These are phyloP conservation scores for Cacatua alba DNA, from an alignment of 2,113 vertebrate genomes.

Conservation along the genomic window DNA sequence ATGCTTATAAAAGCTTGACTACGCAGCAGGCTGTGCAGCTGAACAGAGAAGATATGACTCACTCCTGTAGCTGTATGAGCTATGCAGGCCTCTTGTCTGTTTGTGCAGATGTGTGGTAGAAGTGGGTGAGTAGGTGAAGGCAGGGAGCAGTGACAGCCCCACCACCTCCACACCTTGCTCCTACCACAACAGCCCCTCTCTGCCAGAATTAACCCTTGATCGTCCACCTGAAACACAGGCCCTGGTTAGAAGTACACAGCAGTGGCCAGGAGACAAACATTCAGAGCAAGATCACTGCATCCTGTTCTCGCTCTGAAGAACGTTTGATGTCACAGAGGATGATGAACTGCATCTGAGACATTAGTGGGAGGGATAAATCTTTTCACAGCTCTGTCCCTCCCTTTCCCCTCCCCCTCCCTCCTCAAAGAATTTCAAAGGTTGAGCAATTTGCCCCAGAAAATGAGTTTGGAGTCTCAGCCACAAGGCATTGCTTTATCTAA, in stretches of 20 bases:
- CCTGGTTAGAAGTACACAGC: neutral
- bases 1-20: neutral
- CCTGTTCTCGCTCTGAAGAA: neutral
- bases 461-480: neutral
- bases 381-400: neutral
- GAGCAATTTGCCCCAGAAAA: neutral
- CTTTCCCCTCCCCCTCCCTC: neutral
- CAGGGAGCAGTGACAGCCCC: neutral
- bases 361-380: neutral
- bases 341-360: neutral
- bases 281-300: neutral
- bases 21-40: neutral
- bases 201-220: neutral
- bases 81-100: neutral
- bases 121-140: neutral
- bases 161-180: neutral
- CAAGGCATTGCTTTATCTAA: neutral
- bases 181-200: neutral
- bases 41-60: slow-evolving; percentile 24
- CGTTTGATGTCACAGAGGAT: neutral
- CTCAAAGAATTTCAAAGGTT: neutral
- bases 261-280: neutral
- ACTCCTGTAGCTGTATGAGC: neutral
- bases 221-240: neutral
- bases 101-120: neutral